phyloP scores from a whole-genome alignment of 2,888 invertebrate species.

The Drosophila meridionalis region DNA sequence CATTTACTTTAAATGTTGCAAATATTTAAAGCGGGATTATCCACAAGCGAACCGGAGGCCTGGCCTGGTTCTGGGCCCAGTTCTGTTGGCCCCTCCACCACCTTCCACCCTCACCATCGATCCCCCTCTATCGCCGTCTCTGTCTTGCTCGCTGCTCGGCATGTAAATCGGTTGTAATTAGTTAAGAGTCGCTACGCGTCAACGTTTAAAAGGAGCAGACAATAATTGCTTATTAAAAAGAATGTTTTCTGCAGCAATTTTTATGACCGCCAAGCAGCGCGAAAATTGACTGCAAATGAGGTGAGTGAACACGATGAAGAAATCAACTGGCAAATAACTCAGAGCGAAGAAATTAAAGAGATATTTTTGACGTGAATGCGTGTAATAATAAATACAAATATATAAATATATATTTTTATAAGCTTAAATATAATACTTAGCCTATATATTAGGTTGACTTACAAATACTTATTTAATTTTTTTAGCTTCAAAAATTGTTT shows the following conservation, averaged over 20 bases:
- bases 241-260: slow-evolving; percentile 63
- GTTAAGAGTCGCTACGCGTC: slow-evolving; percentile 74
- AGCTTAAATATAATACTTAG: too few species aligned
- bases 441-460: too few species aligned
- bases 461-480: too few species aligned
- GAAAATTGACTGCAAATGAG: slow-evolving; percentile 76
- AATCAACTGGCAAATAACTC: slow-evolving; percentile 17
- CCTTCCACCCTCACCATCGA: background rate
- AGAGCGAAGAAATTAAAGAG: background rate
- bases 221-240: slow-evolving; percentile 78
- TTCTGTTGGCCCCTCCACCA: slow-evolving; percentile 13
- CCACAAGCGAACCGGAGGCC: slow-evolving; percentile 53
- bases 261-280: slow-evolving; percentile 64
- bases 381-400: background rate
- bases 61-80: slow-evolving; percentile 63
- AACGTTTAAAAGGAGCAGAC: slow-evolving; percentile 69
- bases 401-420: background rate
- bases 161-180: slow-evolving; percentile 80
- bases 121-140: slow-evolving; percentile 10
- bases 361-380: background rate
- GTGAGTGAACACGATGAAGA: slow-evolving; percentile 24
- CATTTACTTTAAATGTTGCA: slow-evolving; percentile 76
- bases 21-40: slow-evolving; percentile 75
- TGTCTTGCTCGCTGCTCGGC: slow-evolving; percentile 55
- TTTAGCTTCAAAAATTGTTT: too few species aligned